These are phyloP conservation scores for Istiophorus platypterus DNA, from an alignment of 2,113 vertebrate species.

Conservation along the genomic window DNA sequence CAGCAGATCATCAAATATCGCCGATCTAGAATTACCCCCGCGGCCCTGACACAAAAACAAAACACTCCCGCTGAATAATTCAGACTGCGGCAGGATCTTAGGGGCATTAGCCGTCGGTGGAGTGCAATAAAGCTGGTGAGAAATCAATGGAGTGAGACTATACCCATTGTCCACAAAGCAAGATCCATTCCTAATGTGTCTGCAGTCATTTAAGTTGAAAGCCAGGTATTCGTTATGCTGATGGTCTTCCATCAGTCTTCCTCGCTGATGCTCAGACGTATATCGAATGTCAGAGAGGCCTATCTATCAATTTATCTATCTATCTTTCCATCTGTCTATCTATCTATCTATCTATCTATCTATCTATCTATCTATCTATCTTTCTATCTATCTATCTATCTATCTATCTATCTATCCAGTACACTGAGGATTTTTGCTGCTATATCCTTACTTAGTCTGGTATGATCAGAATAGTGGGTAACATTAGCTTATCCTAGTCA, in stretches of 20 bases:
- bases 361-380: not conserved
- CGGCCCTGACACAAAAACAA: constrained; percentile 82
- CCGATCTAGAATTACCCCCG: constrained; percentile 78
- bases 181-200: constrained; percentile 78
- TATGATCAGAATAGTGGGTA: not conserved
- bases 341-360: not conserved
- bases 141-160: constrained; percentile 83
- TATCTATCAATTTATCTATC: not conserved
- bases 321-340: not conserved
- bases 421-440: no score
- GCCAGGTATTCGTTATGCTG: constrained; percentile 57
- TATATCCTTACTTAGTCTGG: no score
- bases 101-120: constrained; percentile 76
- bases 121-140: constrained; percentile 82
- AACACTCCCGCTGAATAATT: constrained; percentile 84
- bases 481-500: not conserved
- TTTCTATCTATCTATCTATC: not conserved
- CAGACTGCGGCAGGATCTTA: constrained; percentile 79
- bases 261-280: constrained; percentile 38
- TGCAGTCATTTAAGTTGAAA: constrained; percentile 75
- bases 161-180: constrained; percentile 77
- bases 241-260: constrained; percentile 58
- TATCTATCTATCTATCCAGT: no score
- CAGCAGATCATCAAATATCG: constrained; percentile 79
- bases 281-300: not conserved